Percentiles rank a stretch among this genome's conserved stretches.
These are phyloP conservation scores for Cephus pygmeus DNA, from an alignment of 2,888 invertebrate genomes.

Conservation along the genomic window DNA sequence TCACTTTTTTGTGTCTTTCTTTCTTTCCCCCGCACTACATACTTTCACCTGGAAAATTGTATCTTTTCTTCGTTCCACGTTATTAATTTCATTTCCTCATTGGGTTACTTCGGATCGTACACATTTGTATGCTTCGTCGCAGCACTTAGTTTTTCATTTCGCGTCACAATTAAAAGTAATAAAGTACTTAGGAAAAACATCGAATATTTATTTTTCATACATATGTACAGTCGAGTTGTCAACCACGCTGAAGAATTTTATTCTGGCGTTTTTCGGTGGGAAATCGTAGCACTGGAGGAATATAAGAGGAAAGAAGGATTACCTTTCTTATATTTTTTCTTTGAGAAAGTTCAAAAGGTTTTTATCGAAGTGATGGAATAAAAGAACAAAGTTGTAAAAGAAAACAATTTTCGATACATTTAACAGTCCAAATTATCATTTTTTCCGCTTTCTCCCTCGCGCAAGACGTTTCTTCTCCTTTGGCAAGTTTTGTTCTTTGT, in stretches of 20 bases:
- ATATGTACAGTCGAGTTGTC: constrained; percentile 25
- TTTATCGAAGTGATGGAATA: not conserved
- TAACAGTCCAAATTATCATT: not conserved
- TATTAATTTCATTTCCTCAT: not conserved
- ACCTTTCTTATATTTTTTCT: not conserved
- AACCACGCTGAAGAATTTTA: not conserved
- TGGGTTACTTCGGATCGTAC: not conserved
- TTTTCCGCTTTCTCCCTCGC: not conserved
- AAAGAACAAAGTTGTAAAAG: not conserved
- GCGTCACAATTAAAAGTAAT: not conserved
- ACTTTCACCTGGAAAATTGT: not conserved
- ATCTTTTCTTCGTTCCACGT: not conserved
- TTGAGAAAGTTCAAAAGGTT: not conserved
- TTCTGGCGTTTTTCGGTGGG: not conserved
- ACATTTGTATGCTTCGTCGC: not conserved
- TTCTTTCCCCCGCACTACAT: not conserved
- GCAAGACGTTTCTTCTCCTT: not conserved
- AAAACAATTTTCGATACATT: not conserved
- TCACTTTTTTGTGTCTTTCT: not conserved
- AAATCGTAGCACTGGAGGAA: not conserved
- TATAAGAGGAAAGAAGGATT: not conserved
- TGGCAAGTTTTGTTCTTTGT: not conserved
- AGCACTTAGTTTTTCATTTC: not conserved
- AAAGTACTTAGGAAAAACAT: constrained; percentile 8
- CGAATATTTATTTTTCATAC: constrained; percentile 19